phyloP scores from a whole-genome alignment of 92 coral and sea anemone species.

The Micromussa lordhowensis region DNA sequence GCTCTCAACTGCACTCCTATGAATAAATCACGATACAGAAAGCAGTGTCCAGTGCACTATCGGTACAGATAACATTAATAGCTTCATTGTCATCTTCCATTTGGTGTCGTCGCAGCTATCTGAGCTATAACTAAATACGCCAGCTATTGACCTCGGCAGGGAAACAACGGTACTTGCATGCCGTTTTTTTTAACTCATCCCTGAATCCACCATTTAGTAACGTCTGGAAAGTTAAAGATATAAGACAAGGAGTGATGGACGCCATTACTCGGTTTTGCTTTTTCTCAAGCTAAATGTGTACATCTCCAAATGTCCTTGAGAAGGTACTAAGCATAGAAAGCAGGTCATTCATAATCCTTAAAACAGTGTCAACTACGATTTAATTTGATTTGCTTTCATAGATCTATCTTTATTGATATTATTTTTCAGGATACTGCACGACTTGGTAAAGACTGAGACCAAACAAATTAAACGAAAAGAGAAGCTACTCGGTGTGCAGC shows the following conservation, averaged over 20 bases:
- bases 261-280: background rate
- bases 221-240: background rate
- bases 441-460: too few species aligned
- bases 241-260: background rate
- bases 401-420: too few species aligned
- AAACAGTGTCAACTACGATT: too few species aligned
- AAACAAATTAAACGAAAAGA: too few species aligned
- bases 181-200: background rate
- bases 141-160: background rate
- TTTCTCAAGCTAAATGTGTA: background rate
- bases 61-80: conserved; percentile 5
- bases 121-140: background rate
- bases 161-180: background rate
- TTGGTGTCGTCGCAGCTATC: background rate
- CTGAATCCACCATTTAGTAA: background rate
- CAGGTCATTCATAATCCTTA: too few species aligned
- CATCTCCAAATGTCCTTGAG: too few species aligned
- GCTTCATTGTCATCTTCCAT: background rate
- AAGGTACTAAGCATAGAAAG: too few species aligned
- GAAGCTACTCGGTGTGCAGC: too few species aligned
- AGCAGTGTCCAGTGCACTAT: too few species aligned
- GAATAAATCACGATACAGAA: background rate
- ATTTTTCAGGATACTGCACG: too few species aligned
- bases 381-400: too few species aligned
- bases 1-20: too few species aligned